A percentile compares a stretch with the other conserved stretches of the same genome.
Evolutionary conservation across 2,113 vertebrate genomes (phyloP).

Genomic region (Athene cunicularia): DNA sequence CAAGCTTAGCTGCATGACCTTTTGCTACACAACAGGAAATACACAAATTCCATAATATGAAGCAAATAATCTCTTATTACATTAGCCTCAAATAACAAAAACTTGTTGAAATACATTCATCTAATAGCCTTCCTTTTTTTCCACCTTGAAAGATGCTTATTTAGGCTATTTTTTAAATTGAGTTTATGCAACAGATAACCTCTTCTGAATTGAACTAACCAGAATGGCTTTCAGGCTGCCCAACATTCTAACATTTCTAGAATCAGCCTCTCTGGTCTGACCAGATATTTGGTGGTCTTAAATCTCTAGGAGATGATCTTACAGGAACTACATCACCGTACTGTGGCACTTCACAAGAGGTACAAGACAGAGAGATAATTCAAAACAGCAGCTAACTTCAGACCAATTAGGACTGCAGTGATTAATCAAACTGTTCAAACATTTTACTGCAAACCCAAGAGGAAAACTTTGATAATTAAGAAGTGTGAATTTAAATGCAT

Average conservation of each 20-base stretch:
- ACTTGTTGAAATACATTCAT: not conserved
- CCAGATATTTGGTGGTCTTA: not conserved
- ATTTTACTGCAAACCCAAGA: not conserved
- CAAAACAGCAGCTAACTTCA: not conserved
- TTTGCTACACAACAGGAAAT: not conserved
- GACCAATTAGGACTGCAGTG: not conserved
- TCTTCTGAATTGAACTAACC: not conserved
- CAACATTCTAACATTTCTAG: not conserved
- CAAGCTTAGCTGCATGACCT: not conserved
- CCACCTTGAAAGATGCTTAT: not conserved
- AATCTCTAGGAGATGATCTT: not conserved
- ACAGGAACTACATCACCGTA: not conserved
- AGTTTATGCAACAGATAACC: not conserved
- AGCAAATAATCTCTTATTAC: not conserved
- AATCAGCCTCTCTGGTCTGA: not conserved
- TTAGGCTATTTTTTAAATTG: not conserved
- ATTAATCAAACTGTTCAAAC: slow-evolving; percentile 10
- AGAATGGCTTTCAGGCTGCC: not conserved
- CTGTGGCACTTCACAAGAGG: not conserved
- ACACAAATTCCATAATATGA: not conserved
- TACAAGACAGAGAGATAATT: not conserved
- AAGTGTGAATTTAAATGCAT: not conserved
- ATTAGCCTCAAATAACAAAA: not conserved
- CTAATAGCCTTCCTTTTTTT: not conserved
- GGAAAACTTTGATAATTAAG: not conserved